Conservation (phyloP, 2,113 vertebrate genomes). For the Camelus bactrianus region DNA sequence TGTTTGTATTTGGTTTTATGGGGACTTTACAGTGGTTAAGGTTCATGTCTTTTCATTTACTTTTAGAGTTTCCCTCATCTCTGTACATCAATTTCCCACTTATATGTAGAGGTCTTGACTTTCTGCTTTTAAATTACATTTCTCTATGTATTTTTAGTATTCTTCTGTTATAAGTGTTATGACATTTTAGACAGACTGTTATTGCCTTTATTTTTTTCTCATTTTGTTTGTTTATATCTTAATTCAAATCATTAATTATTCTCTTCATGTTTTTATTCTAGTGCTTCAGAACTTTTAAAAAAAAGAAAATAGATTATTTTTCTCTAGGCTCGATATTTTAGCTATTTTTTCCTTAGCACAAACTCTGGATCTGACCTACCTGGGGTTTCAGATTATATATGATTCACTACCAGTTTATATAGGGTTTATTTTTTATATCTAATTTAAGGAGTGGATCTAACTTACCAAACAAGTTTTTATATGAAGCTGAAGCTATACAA, state of each 20-base stretch:
- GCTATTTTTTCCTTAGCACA: background rate
- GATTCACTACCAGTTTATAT: background rate
- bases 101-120: background rate
- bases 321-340: background rate
- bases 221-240: conserved; percentile 11
- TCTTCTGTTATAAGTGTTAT: background rate
- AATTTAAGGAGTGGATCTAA: background rate
- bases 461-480: background rate
- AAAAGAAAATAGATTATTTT: background rate
- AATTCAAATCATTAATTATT: background rate
- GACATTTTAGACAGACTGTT: background rate
- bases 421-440: background rate
- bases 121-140: background rate
- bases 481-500: background rate
- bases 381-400: background rate
- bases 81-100: background rate
- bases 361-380: background rate
- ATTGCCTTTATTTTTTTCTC: background rate
- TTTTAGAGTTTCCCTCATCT: background rate
- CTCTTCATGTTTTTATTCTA: background rate
- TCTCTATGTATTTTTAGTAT: background rate
- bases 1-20: background rate
- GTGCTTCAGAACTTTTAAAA: background rate
- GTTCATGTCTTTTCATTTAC: background rate
- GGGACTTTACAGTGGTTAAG: background rate